These are phyloP conservation scores for Drosophila parthenogenetica DNA, from an alignment of 2,888 invertebrate genomes.

Conservation along the genomic window DNA sequence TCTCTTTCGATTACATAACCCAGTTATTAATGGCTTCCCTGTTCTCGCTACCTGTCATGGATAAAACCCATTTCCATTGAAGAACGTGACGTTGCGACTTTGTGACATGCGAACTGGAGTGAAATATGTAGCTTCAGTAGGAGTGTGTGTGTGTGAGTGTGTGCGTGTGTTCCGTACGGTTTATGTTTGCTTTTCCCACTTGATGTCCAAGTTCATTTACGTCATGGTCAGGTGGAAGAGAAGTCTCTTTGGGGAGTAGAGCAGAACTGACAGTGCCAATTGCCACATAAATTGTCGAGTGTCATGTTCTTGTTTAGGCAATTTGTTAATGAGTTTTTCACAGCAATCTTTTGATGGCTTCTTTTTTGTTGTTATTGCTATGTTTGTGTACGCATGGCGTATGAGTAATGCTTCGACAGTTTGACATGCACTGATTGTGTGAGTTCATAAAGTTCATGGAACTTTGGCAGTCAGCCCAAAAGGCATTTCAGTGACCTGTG, in stretches of 20 bases:
- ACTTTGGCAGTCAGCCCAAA: conserved; percentile 67
- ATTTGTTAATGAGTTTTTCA: conserved; percentile 77
- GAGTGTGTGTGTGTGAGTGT: conserved; percentile 13
- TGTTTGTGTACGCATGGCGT: conserved; percentile 16
- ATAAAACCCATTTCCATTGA: conserved; percentile 13
- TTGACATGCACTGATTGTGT: conserved; percentile 56
- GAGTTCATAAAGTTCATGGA: conserved; percentile 72
- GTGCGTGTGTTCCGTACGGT: conserved; percentile 7
- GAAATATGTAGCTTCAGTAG: conserved; percentile 62
- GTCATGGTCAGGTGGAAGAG: conserved; percentile 72
- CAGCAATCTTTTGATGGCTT: conserved; percentile 7
- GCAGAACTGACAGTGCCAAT: conserved; percentile 58
- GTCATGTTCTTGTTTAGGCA: conserved; percentile 62
- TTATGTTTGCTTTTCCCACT: conserved; percentile 28
- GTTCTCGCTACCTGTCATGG: conserved; percentile 15
- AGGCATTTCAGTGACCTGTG: conserved; percentile 63
- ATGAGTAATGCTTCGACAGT: conserved; percentile 37
- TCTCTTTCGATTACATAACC: conserved; percentile 68
- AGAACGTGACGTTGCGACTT: conserved; percentile 72
- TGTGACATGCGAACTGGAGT: conserved; percentile 64
- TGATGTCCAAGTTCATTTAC: conserved; percentile 56
- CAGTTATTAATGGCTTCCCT: conserved; percentile 71
- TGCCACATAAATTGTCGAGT: conserved; percentile 62
- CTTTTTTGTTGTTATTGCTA: background rate
- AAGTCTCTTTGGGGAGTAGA: conserved; percentile 49